These are phyloP conservation scores for Takifugu flavidus DNA, from an alignment of 2,113 vertebrate genomes.

Conservation along the genomic window DNA sequence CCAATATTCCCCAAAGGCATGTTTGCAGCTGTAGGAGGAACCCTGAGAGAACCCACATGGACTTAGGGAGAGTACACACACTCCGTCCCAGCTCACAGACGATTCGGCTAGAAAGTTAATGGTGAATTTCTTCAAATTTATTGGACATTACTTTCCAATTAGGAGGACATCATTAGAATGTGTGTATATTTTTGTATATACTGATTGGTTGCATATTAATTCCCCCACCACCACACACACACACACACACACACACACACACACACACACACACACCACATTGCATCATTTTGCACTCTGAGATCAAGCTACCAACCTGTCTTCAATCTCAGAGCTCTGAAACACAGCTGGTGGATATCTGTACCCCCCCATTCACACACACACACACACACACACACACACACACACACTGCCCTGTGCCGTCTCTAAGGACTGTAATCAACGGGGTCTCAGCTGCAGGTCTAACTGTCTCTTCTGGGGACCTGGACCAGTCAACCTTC, in stretches of 20 bases:
- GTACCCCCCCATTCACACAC: conserved; percentile 31
- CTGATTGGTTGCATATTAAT: no score
- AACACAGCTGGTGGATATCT: conserved; percentile 54
- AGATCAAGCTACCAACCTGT: conserved; percentile 37
- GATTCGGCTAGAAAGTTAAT: no score
- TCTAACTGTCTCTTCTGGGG: conserved; percentile 44
- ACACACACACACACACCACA: conserved; percentile 29
- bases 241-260: no score
- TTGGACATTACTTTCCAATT: no score
- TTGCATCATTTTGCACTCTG: not conserved
- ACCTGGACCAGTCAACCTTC: conserved; percentile 49
- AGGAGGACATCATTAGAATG: not conserved
- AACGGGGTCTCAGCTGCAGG: conserved; percentile 61
- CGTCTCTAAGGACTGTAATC: conserved; percentile 56
- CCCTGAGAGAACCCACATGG: no score
- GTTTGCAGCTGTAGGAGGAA: no score
- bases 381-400: conserved; percentile 9
- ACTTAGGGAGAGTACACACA: no score
- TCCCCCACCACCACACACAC: no score
- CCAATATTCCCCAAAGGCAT: no score
- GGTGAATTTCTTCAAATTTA: no score
- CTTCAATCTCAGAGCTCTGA: conserved; percentile 43
- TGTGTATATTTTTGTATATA: no score
- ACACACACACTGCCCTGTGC: conserved; percentile 38
- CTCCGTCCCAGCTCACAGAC: no score